A percentile compares a stretch with the other conserved stretches of the same genome.
Conservation (phyloP, 2,888 invertebrate genomes). For the Eristalis arbustorum region DNA sequence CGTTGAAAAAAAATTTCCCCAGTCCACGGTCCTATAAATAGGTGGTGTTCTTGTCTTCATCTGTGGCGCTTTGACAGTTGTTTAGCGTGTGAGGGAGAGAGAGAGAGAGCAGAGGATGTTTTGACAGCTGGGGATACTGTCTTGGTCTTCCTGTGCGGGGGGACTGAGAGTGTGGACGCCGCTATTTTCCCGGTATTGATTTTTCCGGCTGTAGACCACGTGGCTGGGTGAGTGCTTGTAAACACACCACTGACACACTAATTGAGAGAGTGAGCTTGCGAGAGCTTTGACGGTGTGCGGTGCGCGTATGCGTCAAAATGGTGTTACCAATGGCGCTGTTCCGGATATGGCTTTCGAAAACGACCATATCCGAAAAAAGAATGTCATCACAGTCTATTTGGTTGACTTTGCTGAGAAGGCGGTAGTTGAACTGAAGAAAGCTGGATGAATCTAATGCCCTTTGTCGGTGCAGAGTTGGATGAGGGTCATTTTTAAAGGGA, state of each 20-base stretch:
- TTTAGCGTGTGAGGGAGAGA: background rate
- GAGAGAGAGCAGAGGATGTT: background rate
- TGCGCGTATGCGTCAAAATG: background rate
- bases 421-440: too few species aligned
- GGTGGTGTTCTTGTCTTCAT: background rate
- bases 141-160: background rate
- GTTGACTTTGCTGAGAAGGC: too few species aligned
- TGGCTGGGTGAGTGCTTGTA: conserved; percentile 18
- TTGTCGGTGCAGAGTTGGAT: too few species aligned
- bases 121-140: conserved; percentile 9
- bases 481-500: too few species aligned
- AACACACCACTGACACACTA: conserved; percentile 3
- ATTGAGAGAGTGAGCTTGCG: background rate
- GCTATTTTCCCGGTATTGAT: conserved; percentile 64
- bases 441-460: too few species aligned
- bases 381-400: too few species aligned
- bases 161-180: conserved; percentile 21
- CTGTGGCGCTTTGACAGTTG: conserved; percentile 1
- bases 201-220: conserved; percentile 53
- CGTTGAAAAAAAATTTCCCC: conserved; percentile 11
- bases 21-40: conserved; percentile 55
- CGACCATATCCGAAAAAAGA: too few species aligned
- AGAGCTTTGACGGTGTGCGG: background rate
- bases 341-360: too few species aligned
- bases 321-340: background rate